Evolutionary conservation across 2,888 invertebrate genomes (phyloP), one percentile per base, ranked within the genome.

Genomic region (Rugalucina vietnamica): DNA sequence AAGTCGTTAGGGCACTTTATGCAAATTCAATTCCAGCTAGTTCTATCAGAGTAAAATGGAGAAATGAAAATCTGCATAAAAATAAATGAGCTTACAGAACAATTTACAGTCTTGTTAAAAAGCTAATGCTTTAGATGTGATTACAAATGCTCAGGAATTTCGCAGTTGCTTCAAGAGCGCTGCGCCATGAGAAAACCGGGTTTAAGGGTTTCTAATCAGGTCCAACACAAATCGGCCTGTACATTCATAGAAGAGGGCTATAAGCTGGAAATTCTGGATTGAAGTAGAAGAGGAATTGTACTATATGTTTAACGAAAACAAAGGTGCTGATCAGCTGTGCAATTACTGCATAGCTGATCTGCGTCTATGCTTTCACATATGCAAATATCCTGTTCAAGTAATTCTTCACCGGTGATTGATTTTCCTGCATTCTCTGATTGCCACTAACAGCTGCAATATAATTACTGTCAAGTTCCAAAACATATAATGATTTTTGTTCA

Each of bases 131-230:
- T 29, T 21, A 65, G 21, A 14, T 65, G 29, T 34, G 21, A 65
- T 65, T 65, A 18, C 34, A 2, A 34, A 32, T 65, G 65, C 18
- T 29, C 21, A 10, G 34, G 65, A 65, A 65, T 65, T 24, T 65
- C 65, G 24, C 65, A 65, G 65, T 65, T 65, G 65, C 34, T 65
- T 65, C 65, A n/a, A n/a, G n/a, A n/a, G n/a, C n/a, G n/a, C n/a
- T n/a, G n/a, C n/a, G n/a, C n/a, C n/a, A n/a, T n/a, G n/a, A n/a
- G n/a, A n/a, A n/a, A n/a, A n/a, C n/a, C n/a, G n/a, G n/a, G n/a
- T n/a, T n/a, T n/a, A n/a, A n/a, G n/a, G n/a, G n/a, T n/a, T n/a
- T n/a, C n/a, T n/a, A n/a, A n/a, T n/a, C n/a, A n/a, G n/a, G n/a
- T n/a, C n/a, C n/a, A n/a, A n/a, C n/a, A n/a, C n/a, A n/a, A n/a